Conservation (phyloP, 2,113 vertebrate species). For the Phyllostomus hastatus region DNA sequence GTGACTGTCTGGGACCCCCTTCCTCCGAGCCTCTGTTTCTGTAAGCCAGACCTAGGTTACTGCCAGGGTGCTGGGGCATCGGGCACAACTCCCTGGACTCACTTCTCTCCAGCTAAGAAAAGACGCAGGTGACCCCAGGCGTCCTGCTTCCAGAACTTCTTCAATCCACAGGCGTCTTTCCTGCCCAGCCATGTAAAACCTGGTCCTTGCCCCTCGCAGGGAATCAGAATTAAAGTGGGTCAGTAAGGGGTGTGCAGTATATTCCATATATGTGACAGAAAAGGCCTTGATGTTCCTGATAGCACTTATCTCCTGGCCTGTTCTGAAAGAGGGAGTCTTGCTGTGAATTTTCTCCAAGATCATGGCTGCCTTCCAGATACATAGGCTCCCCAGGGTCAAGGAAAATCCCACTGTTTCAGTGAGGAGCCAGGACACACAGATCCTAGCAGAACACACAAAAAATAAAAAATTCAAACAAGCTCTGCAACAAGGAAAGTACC, state of each 20-base stretch:
- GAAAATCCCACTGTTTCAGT: slow-evolving; percentile 13
- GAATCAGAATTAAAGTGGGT: not conserved
- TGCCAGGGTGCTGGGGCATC: not conserved
- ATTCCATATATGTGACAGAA: not conserved
- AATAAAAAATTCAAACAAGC: not conserved
- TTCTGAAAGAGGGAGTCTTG: not conserved
- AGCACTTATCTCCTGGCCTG: not conserved
- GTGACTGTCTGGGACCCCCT: not conserved
- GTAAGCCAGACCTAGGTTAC: not conserved
- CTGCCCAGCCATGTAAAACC: not conserved
- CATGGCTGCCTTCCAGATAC: slow-evolving; percentile 2
- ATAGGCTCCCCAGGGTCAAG: not conserved
- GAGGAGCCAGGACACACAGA: not conserved
- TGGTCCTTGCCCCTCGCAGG: not conserved
- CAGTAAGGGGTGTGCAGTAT: rapidly evolving
- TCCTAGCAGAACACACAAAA: not conserved
- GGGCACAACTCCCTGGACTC: not conserved
- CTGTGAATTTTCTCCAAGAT: not conserved
- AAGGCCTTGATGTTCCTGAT: not conserved
- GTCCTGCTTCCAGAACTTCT: not conserved
- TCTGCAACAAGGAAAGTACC: not conserved
- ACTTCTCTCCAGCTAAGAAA: not conserved
- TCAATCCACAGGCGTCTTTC: too few species aligned
- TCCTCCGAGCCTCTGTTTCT: not conserved
- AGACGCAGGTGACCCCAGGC: not conserved